Percentiles rank a stretch among this genome's conserved stretches.
Conservation (phyloP, 1,140 invertebrate genomes). For the Caerostris darwini region DNA sequence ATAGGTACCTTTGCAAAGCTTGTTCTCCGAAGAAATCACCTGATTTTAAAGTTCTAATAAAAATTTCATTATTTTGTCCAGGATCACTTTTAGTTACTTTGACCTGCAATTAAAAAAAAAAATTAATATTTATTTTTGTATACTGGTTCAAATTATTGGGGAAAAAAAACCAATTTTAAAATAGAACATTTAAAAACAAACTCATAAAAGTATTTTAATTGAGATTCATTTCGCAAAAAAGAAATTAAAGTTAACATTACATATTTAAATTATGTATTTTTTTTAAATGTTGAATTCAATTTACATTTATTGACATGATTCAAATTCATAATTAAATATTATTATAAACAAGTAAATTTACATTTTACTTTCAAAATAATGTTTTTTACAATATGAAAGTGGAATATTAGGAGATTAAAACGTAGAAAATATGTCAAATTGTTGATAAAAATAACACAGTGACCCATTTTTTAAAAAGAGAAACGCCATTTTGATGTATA, state of each 20-base stretch:
- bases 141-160: not conserved
- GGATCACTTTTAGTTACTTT: conserved; percentile 83
- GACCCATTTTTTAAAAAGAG: too few relatives aligned
- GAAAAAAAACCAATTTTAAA: not conserved
- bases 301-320: too few relatives aligned
- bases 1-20: conserved; percentile 88
- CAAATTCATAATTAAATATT: too few relatives aligned
- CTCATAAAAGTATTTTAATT: not conserved
- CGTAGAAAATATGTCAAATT: too few relatives aligned
- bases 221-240: not conserved
- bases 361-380: too few relatives aligned
- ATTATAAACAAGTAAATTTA: too few relatives aligned
- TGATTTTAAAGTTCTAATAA: conserved; percentile 92
- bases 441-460: too few relatives aligned
- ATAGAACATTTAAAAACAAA: not conserved
- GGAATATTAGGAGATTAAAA: too few relatives aligned
- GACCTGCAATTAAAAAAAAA: conserved; percentile 50
- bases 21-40: conserved; percentile 99
- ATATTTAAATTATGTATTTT: not conserved
- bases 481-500: too few relatives aligned
- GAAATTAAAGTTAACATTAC: not conserved
- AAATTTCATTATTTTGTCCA: conserved; percentile 91
- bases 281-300: too few relatives aligned
- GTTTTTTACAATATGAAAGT: too few relatives aligned
- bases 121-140: not conserved